A percentile compares a stretch with the other conserved stretches of the same genome.
Conservation (phyloP, 2,888 invertebrate species). For the Embidobia sp. region DNA sequence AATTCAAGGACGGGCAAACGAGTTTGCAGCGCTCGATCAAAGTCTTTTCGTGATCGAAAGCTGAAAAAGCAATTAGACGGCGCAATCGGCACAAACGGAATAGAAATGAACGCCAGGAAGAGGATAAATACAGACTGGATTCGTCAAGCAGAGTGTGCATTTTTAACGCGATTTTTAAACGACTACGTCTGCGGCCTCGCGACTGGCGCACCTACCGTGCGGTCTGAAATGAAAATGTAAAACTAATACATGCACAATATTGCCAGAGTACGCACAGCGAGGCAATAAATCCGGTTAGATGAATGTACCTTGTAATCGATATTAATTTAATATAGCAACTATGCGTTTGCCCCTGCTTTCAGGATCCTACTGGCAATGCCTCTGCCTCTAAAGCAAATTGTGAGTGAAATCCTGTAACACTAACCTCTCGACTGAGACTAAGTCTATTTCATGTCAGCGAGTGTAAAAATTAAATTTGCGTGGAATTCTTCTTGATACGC, state of each 20-base stretch:
- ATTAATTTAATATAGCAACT: not conserved
- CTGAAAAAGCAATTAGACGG: slow-evolving; percentile 3
- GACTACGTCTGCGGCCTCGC: no score
- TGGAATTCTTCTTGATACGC: slow-evolving; percentile 1
- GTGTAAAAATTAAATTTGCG: slow-evolving; percentile 4
- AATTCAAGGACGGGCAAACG: not conserved
- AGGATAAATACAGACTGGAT: not conserved
- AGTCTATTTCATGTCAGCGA: slow-evolving; percentile 16
- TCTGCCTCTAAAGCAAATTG: slow-evolving; percentile 1
- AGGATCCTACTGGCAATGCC: not conserved
- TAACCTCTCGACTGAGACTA: slow-evolving; percentile 18
- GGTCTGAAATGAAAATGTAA: no score
- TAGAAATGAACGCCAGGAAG: not conserved
- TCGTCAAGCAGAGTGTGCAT: not conserved
- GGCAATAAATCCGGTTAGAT: no score
- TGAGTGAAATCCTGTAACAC: not conserved
- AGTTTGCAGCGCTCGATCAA: slow-evolving; percentile 2
- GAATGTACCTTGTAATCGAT: not conserved
- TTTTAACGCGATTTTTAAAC: no score
- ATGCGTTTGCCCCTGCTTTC: not conserved
- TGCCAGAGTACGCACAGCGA: no score
- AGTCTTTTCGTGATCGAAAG: slow-evolving; percentile 17
- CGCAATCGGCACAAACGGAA: slow-evolving; percentile 5
- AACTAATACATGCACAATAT: not conserved
- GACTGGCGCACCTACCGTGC: no score